Base-by-base conservation (phyloP, 2,113 vertebrate genomes). In the Nothocercus julius region DNA sequence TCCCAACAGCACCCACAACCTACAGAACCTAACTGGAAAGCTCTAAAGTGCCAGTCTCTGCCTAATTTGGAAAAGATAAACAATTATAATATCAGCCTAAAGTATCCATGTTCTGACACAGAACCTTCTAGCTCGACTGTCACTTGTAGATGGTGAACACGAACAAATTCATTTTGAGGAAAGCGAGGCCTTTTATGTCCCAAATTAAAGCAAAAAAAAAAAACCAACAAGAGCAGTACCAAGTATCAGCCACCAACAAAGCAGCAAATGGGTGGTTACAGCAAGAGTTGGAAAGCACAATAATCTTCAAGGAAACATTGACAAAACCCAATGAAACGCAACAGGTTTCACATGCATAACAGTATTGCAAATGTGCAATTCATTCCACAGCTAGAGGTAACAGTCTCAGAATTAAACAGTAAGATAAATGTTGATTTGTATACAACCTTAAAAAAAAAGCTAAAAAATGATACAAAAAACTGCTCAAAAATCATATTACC, bases 1-100 rank as follows among this genome's bases (percentile, higher is more conserved):
- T 56, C 51, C 69, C 38, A 53, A 15, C 2, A 25, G 16, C 19
- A 7, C 44, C 58, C 58, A 62, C 61, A 61, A 24, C 4, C 30
- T 66, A 38, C 58, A 62, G 51, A 51, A 24, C 5, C n/a, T 66
- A 38, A 87, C 51, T 22, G 87, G 44, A 95, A 90, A 86, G 18
- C 42, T 44, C 18, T 14, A 17, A 74, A 54, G 38, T 12, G 78
- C 30, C 56, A 28, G 68, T 2, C 42, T 53, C 36, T 13, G 36
- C 64, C 68, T 83, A 25, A 61, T 27, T 25, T 24, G 36, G 42
- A 68, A 28, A 5, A 79, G 59, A 75, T 30, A 76, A 38, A 13
- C 49, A 76, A 68, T 18, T 45, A 1, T 21, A 80, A 56, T 2
- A 69, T 2, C 70, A 86, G 56, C 61, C 56, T 28, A n/a, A 5